Conservation (phyloP, 2,797 vertebrate species). For the Sciurus carolinensis region DNA sequence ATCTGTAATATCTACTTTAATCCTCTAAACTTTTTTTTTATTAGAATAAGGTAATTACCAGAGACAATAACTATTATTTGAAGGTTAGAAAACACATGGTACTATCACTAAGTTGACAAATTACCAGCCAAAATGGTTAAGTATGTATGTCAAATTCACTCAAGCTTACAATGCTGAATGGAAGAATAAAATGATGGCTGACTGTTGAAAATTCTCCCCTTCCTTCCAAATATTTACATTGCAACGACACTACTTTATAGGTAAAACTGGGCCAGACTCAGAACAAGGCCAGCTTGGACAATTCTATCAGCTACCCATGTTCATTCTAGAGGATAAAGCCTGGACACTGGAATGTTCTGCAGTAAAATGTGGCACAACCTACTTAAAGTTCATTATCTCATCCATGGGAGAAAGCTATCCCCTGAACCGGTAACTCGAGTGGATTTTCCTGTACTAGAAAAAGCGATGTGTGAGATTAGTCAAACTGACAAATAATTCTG, state of each 20-base stretch:
- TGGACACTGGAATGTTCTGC: neutral
- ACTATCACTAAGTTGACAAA: neutral
- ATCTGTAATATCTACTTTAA: neutral
- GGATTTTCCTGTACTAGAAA: slow-evolving; percentile 38
- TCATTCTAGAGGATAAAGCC: neutral
- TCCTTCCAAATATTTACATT: slow-evolving; percentile 7
- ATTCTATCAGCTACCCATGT: accelerated
- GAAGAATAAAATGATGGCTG: neutral
- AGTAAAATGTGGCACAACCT: neutral
- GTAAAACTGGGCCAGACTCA: neutral
- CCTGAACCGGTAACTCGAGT: neutral
- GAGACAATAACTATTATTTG: neutral
- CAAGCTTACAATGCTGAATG: neutral
- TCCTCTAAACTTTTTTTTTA: slow-evolving; percentile 35
- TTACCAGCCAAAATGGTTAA: neutral
- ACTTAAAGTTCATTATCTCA: neutral
- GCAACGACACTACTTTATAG: neutral
- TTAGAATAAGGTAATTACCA: slow-evolving; percentile 9
- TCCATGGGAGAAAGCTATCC: slow-evolving; percentile 48
- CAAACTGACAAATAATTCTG: neutral
- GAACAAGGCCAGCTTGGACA: neutral
- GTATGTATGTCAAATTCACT: neutral
- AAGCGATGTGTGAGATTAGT: neutral
- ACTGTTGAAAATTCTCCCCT: slow-evolving; percentile 24
- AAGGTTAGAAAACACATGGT: neutral